phyloP scores from a whole-genome alignment of 2,113 vertebrate genomes.

The Pleuronectes platessa region DNA sequence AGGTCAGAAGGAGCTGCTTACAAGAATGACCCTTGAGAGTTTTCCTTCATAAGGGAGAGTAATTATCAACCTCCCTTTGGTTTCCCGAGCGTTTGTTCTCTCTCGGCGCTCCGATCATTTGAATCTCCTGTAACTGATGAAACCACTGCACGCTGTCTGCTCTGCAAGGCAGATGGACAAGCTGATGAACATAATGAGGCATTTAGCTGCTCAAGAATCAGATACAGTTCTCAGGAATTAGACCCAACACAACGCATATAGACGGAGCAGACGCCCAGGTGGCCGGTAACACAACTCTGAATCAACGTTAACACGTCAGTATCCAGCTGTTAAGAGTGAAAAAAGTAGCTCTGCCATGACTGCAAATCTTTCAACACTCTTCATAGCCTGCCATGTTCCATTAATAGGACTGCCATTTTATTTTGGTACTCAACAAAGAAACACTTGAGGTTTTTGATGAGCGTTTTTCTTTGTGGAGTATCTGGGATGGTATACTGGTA shows the following conservation, averaged over 20 bases:
- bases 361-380: too few relatives aligned
- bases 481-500: slow-evolving; percentile 26
- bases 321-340: not conserved
- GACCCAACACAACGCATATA: not conserved
- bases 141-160: not conserved
- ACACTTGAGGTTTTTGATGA: not conserved
- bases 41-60: too few relatives aligned
- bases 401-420: not conserved
- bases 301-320: not conserved
- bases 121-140: not conserved
- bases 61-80: too few relatives aligned
- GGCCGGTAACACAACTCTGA: not conserved
- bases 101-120: too few relatives aligned
- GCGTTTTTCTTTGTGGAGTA: slow-evolving; percentile 7
- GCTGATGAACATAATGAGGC: not conserved
- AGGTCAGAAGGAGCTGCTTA: too few relatives aligned
- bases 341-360: not conserved
- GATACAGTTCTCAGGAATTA: not conserved
- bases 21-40: too few relatives aligned
- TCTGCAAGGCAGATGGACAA: not conserved
- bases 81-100: too few relatives aligned
- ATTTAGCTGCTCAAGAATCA: not conserved
- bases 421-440: slow-evolving; percentile 15
- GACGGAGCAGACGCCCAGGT: not conserved
- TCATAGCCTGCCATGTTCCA: not conserved